Evolutionary conservation across 2,888 invertebrate genomes (phyloP), one percentile per base, ranked within the genome.

Genomic region (Monochamus alternatus): DNA sequence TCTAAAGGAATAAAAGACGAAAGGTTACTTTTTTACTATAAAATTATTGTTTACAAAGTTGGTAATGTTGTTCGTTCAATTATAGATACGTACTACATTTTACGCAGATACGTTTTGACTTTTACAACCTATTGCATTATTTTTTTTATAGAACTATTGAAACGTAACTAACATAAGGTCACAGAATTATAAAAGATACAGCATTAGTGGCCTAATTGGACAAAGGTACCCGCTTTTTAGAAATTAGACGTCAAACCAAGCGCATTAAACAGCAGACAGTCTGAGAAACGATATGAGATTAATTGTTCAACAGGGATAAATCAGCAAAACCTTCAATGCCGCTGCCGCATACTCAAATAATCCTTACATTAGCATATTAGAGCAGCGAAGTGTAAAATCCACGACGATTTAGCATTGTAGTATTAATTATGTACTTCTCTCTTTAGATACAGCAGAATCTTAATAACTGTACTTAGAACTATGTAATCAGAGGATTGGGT

Each of bases 271-370:
- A 73, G 38, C 52, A 73, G 67, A 60, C 67, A 67, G 59, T 62
- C 73, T 73, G 31, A 66, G 73, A 73, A 67, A 67, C 73, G 60
- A 65, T 73, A 59, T 38, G 60, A 67, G 62, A 73, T 67, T 66
- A 73, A 73, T 73, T 62, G 67, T 67, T 67, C 38, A 30, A 22
- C 60, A 73, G 62, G 67, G 67, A n/a, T 67, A 67, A 73, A 73
- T 67, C 73, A 67, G 67, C 67, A 67, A 67, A 67, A 67, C 58
- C 67, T 74, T 65, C 69, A 66, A 66, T 71, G 69, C 66, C 47
- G 69, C 65, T 59, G 64, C 60, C 47, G 71, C 44, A 70, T 70
- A 43, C 31, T 64, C 60, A 52, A 75, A 71, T 70, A 65, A 75
- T 71, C 70, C 55, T 60, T 30, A n/a, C 63, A 73, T 73, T 67